A percentile compares a stretch with the other conserved stretches of the same genome.
Conservation (phyloP, 2,797 vertebrate species). For the Lacerta bilineata region DNA sequence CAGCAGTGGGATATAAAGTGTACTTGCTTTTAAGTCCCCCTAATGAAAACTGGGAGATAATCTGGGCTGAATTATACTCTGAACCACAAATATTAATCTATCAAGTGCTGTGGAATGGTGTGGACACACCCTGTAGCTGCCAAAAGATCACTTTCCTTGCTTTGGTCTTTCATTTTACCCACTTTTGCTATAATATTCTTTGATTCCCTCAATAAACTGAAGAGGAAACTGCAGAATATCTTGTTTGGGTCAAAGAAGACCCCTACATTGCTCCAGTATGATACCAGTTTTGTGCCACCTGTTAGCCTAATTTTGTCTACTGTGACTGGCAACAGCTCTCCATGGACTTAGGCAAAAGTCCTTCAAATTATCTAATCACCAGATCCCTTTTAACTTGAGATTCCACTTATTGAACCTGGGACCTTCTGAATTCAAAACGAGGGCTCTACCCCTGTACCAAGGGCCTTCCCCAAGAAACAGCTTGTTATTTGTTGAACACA, state of each 20-base stretch:
- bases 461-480: neutral
- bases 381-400: too few species aligned
- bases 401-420: neutral
- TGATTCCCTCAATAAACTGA: rapidly evolving
- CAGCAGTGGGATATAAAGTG: slow-evolving; percentile 53
- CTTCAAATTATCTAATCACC: too few species aligned
- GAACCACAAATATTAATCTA: slow-evolving; percentile 46
- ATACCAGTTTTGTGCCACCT: neutral
- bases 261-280: neutral
- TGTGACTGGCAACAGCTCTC: neutral
- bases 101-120: slow-evolving; percentile 51
- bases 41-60: slow-evolving; percentile 58
- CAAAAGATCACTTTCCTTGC: slow-evolving; percentile 48
- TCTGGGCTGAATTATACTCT: slow-evolving; percentile 49
- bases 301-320: neutral
- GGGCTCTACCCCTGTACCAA: too few species aligned
- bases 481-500: neutral
- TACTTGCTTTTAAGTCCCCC: slow-evolving; percentile 63
- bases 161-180: slow-evolving; percentile 43
- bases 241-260: neutral
- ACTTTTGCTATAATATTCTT: slow-evolving; percentile 12
- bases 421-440: neutral
- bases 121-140: slow-evolving; percentile 11
- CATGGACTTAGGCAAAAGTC: too few species aligned
- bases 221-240: neutral